Percentiles rank a stretch among this genome's conserved stretches.
Conservation (phyloP, 2,888 invertebrate genomes). For the Mystacides longicornis region DNA sequence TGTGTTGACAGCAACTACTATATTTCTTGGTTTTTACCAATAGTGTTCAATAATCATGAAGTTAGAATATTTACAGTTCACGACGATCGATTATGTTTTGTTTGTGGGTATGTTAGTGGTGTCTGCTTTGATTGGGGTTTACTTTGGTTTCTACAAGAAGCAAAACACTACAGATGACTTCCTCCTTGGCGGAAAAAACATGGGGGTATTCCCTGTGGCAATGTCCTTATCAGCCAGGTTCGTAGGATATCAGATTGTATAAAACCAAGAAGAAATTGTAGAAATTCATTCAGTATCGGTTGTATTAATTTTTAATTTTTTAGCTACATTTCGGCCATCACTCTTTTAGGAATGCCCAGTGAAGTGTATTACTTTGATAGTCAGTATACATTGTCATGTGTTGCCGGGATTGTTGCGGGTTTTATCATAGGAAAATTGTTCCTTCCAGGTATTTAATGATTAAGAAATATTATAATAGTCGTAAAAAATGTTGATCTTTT, state of each 20-base stretch:
- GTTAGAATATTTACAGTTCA: slow-evolving; percentile 34
- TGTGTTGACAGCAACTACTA: too few species aligned
- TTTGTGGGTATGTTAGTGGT: slow-evolving; percentile 45
- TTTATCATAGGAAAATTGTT: slow-evolving; percentile 45
- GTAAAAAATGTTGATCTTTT: too few species aligned
- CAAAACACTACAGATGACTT: slow-evolving; percentile 61
- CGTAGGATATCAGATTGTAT: slow-evolving; percentile 49
- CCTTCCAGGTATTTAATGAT: slow-evolving; percentile 42
- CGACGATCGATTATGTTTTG: slow-evolving; percentile 45
- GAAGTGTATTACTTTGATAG: slow-evolving; percentile 68
- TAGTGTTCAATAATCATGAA: slow-evolving; percentile 7
- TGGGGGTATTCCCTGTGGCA: slow-evolving; percentile 67
- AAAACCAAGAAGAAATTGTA: too few species aligned
- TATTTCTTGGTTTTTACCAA: too few species aligned
- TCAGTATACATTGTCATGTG: slow-evolving; percentile 52
- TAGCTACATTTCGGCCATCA: slow-evolving; percentile 38
- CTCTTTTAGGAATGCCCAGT: slow-evolving; percentile 64
- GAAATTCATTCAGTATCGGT: too few species aligned
- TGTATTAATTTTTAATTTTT: too few species aligned
- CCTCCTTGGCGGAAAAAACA: slow-evolving; percentile 62
- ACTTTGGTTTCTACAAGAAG: slow-evolving; percentile 50
- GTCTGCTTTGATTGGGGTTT: slow-evolving; percentile 51
- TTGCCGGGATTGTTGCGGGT: slow-evolving; percentile 52
- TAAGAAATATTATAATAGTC: too few species aligned
- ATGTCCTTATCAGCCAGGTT: slow-evolving; percentile 69